Percentiles rank a stretch among this genome's conserved stretches.
Evolutionary conservation across 2,888 invertebrate species (phyloP).

Genomic region (Cremastobaeus sp.): DNA sequence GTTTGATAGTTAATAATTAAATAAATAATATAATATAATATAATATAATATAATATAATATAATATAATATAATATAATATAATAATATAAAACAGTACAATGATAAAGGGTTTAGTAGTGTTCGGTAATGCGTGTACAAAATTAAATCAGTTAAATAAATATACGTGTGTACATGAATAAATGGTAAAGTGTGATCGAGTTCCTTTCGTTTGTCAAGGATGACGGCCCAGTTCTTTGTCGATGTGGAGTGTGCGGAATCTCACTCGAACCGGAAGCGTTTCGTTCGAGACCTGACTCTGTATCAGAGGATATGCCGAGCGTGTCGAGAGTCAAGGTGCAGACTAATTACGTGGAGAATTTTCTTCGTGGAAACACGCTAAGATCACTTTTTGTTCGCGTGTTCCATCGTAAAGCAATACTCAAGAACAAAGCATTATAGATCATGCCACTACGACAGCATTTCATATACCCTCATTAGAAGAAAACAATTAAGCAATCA

Average conservation of each 20-base stretch:
- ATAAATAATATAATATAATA: too few relatives aligned
- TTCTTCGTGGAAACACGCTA: constrained; percentile 29
- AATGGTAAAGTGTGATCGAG: constrained; percentile 32
- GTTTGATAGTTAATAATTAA: too few relatives aligned
- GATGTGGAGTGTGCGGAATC: constrained; percentile 48
- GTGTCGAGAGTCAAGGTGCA: constrained; percentile 50
- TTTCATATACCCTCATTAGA: background rate
- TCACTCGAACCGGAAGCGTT: constrained; percentile 54
- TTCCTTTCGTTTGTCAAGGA: constrained; percentile 62
- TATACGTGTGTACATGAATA: constrained; percentile 14
- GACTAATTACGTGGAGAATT: constrained; percentile 33
- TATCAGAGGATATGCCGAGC: constrained; percentile 32
- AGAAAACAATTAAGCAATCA: constrained; percentile 8
- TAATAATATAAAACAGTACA: too few relatives aligned
- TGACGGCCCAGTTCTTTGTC: constrained; percentile 59
- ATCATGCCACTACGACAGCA: constrained; percentile 7
- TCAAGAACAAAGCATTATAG: constrained; percentile 16
- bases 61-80: too few relatives aligned
- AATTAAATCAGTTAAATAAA: constrained; percentile 3
- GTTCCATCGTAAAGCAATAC: background rate
- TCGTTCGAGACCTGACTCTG: constrained; percentile 34
- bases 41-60: too few relatives aligned
- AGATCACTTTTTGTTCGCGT: constrained; percentile 8
- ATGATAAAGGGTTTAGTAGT: constrained; percentile 8
- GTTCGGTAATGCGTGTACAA: constrained; percentile 22